Evolutionary conservation across 2,888 invertebrate species (phyloP).

Genomic region (Liopterus haemorrhoidalis): DNA sequence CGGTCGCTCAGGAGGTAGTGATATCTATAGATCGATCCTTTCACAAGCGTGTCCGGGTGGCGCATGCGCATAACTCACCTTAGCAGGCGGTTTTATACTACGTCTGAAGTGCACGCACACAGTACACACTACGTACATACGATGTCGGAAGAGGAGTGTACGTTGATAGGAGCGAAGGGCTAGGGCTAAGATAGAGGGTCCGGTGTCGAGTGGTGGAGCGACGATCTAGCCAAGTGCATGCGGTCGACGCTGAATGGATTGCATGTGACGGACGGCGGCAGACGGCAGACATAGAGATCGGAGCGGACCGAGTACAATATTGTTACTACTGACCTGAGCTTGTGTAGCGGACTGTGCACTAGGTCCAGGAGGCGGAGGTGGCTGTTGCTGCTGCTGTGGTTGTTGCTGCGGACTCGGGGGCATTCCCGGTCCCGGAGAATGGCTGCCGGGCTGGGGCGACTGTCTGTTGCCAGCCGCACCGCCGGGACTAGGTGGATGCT

Average conservation of each 20-base stretch:
- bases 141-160: not conserved
- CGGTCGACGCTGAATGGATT: too few species aligned
- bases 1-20: too few species aligned
- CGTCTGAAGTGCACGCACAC: not conserved
- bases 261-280: too few species aligned
- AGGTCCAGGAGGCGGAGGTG: constrained; percentile 45
- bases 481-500: constrained; percentile 40
- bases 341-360: constrained; percentile 43
- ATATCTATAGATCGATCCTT: constrained; percentile 13
- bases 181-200: too few species aligned
- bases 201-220: too few species aligned
- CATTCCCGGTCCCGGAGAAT: constrained; percentile 51
- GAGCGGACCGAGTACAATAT: not conserved
- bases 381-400: constrained; percentile 43
- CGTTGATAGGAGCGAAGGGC: not conserved
- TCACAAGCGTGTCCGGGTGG: constrained; percentile 4
- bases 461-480: constrained; percentile 43
- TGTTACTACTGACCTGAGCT: constrained; percentile 13
- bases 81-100: not conserved
- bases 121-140: not conserved
- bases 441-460: constrained; percentile 43
- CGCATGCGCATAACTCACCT: constrained; percentile 4
- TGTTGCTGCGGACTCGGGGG: constrained; percentile 56
- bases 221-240: too few species aligned
- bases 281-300: too few species aligned